Conservation (phyloP, 2,888 invertebrate species). For the Amitus sp. region DNA sequence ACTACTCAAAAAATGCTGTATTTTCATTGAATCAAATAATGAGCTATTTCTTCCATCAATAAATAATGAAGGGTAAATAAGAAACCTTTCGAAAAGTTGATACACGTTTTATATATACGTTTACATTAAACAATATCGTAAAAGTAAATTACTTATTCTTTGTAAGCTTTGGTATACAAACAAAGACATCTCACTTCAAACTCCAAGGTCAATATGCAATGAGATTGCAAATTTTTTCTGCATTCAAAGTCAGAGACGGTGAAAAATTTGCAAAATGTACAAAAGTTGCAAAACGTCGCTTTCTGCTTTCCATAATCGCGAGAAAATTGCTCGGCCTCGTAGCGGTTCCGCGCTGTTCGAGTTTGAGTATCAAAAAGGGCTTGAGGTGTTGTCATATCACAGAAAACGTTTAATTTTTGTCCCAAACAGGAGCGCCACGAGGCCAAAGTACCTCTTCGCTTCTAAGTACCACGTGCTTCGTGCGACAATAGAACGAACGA, state of each 20-base stretch:
- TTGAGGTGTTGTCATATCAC: slow-evolving; percentile 62
- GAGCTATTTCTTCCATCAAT: too few species aligned
- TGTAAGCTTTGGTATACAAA: slow-evolving; percentile 66
- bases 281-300: too few species aligned
- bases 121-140: slow-evolving; percentile 10
- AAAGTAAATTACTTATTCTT: slow-evolving; percentile 62
- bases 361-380: slow-evolving; percentile 49
- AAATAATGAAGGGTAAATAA: too few species aligned
- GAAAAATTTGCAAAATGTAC: too few species aligned
- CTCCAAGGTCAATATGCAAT: slow-evolving; percentile 26
- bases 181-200: slow-evolving; percentile 55
- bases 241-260: too few species aligned
- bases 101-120: too few species aligned
- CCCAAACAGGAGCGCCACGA: slow-evolving; percentile 45
- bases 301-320: not conserved
- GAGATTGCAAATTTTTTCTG: slow-evolving; percentile 35
- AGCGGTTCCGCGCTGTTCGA: slow-evolving; percentile 32
- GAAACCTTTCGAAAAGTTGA: too few species aligned
- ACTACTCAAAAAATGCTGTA: too few species aligned
- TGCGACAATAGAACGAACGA: too few species aligned
- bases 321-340: slow-evolving; percentile 11
- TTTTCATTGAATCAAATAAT: too few species aligned
- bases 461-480: slow-evolving; percentile 28
- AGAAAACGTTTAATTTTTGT: slow-evolving; percentile 48
- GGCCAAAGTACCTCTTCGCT: slow-evolving; percentile 13